Conservation (phyloP, 2,888 invertebrate genomes). For the Gryllus longicercus region DNA sequence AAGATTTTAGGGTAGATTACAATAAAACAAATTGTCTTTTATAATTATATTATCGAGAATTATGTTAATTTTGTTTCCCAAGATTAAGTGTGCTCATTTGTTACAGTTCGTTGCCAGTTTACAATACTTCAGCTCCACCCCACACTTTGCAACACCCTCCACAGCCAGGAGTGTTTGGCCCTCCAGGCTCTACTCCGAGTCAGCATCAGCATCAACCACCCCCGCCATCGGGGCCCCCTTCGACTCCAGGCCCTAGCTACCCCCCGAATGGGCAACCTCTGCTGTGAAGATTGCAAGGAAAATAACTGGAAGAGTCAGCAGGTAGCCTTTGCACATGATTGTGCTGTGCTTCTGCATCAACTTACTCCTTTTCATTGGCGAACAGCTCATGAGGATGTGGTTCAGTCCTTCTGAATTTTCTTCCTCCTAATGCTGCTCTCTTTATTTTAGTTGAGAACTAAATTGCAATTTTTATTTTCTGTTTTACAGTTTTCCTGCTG, state of each 20-base stretch:
- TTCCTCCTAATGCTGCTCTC: not conserved
- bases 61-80: too few relatives aligned
- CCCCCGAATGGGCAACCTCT: constrained; percentile 29
- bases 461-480: too few relatives aligned
- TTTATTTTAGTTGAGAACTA: too few relatives aligned
- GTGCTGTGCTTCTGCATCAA: not conserved
- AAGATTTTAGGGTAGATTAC: not conserved
- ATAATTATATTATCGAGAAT: not conserved
- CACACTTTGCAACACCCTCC: not conserved
- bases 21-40: not conserved
- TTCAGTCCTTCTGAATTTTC: not conserved
- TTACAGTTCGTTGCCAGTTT: too few relatives aligned
- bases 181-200: not conserved
- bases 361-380: not conserved
- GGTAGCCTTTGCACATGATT: not conserved
- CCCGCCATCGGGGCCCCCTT: constrained; percentile 18
- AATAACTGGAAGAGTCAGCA: not conserved
- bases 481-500: too few relatives aligned
- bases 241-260: constrained; percentile 21
- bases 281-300: constrained; percentile 24
- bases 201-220: constrained; percentile 22
- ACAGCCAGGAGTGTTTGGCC: not conserved
- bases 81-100: too few relatives aligned
- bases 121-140: not conserved
- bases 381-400: not conserved